Base-by-base conservation (phyloP, 2,797 vertebrate genomes). In the Mastacembelus armatus region DNA sequence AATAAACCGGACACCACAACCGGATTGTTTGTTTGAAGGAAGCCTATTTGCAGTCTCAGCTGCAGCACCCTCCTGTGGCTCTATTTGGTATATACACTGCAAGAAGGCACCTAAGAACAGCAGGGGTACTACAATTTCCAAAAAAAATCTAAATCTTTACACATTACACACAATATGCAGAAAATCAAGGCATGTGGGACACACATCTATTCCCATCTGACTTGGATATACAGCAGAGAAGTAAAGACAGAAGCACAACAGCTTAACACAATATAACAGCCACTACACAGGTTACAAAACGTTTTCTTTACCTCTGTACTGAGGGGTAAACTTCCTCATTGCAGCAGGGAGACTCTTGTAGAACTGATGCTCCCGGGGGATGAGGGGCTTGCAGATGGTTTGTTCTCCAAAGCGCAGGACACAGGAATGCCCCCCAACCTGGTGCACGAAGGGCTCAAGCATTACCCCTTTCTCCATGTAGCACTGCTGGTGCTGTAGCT, bases 331-430 rank as follows among this genome's bases (percentile, higher is more conserved):
- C 92, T 94, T 96, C 91, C 95, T 94, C 95, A 99, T 96, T 73
- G 96, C 96, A 21, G 95, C 85, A 3, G 98, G 98, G 70, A 98
- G 95, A 71, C 94, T 97, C 91, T 97, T 96, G 91, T 99, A 99
- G 91, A 99, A 99, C 89, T 96, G 96, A 79, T 98, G 97, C 58
- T 99, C 98, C 10, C 96, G 94, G 47, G 96, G 95, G 81, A 98
- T 95, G 78, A 99, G 95, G 56, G 98, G 98, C 81, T 99, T 99
- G 94, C 98, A 99, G 91, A 99, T 96, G 63, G 97, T 98, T 79
- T 97, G 96, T 87, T 99, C 97, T 50, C 96, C 96, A 81, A 99
- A 97, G 40, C 97, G 96, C 74, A 99, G 95, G 82, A 99, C 96
- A 55, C 97, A 99, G 3, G 97, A 97, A 77, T 99, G 97, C 6